Conservation (phyloP, 2,113 vertebrate genomes). For the Antechinus stuartii region DNA sequence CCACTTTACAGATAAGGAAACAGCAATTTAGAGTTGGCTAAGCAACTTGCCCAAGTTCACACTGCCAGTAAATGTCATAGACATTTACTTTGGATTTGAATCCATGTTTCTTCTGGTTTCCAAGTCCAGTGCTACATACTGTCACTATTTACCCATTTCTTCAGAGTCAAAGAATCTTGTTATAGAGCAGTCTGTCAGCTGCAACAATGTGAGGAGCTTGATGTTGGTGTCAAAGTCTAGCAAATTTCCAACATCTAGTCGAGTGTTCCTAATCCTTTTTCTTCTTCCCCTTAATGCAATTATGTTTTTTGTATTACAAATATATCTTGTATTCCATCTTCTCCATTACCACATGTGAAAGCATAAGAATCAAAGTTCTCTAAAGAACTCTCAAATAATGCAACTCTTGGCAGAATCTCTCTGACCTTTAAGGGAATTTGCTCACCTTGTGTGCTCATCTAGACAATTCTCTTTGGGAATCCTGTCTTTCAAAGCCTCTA, state of each 20-base stretch:
- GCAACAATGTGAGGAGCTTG: conserved; percentile 15
- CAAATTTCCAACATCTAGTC: conserved; percentile 24
- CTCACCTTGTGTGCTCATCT: conserved; percentile 15
- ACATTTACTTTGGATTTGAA: background rate
- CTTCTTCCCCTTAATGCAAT: background rate
- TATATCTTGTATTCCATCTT: conserved; percentile 23
- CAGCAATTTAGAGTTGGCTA: background rate
- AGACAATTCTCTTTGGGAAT: conserved; percentile 16
- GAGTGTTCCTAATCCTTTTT: conserved; percentile 11
- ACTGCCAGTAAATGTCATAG: background rate
- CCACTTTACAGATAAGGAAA: background rate
- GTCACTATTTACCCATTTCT: conserved; percentile 15
- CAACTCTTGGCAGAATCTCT: conserved; percentile 32
- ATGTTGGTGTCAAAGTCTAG: conserved; percentile 11
- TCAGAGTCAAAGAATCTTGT: conserved; percentile 39
- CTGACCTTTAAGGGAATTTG: conserved; percentile 11
- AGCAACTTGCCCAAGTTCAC: background rate
- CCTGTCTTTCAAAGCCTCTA: background rate
- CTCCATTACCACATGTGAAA: conserved; percentile 16
- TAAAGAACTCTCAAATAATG: conserved; percentile 28
- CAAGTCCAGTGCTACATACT: conserved; percentile 13
- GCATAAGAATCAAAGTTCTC: conserved; percentile 35
- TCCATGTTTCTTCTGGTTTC: background rate
- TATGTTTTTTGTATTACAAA: background rate
- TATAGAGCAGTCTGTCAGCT: conserved; percentile 44